Evolutionary conservation across 2,888 invertebrate genomes (phyloP).

Genomic region (Pachliopta kotzebuea): DNA sequence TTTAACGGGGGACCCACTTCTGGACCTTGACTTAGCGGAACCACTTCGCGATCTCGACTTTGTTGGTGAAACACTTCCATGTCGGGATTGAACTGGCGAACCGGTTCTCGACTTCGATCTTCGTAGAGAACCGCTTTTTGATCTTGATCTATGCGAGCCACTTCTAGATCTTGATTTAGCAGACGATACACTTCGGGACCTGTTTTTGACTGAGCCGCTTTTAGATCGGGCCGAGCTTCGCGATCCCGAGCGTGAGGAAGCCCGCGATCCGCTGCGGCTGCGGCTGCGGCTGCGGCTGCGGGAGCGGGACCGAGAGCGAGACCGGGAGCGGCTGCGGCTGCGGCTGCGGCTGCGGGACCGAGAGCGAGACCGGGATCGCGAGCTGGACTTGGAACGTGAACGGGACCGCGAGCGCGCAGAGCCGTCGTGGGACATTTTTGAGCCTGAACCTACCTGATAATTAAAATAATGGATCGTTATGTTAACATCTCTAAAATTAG

Average conservation of each 20-base stretch:
- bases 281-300: constrained; percentile 47
- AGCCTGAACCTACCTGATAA: constrained; percentile 53
- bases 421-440: constrained; percentile 61
- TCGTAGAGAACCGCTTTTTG: constrained; percentile 37
- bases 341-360: too few relatives aligned
- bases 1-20: constrained; percentile 44
- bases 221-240: constrained; percentile 36
- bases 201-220: constrained; percentile 37
- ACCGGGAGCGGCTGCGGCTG: constrained; percentile 25
- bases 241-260: constrained; percentile 42
- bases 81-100: constrained; percentile 38
- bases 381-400: constrained; percentile 38
- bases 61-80: constrained; percentile 42
- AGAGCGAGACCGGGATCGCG: constrained; percentile 39
- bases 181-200: constrained; percentile 36
- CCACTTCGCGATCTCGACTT: constrained; percentile 38
- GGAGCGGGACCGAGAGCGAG: constrained; percentile 43
- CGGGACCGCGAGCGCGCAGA: constrained; percentile 44
- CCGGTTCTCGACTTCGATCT: constrained; percentile 47
- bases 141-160: constrained; percentile 38
- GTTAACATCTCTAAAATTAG: too few relatives aligned
- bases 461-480: too few relatives aligned
- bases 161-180: constrained; percentile 43
- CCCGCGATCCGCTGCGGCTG: constrained; percentile 49
- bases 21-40: constrained; percentile 40